These are phyloP conservation scores for Raja brachyura DNA, from an alignment of 2,113 vertebrate genomes.

Conservation along the genomic window DNA sequence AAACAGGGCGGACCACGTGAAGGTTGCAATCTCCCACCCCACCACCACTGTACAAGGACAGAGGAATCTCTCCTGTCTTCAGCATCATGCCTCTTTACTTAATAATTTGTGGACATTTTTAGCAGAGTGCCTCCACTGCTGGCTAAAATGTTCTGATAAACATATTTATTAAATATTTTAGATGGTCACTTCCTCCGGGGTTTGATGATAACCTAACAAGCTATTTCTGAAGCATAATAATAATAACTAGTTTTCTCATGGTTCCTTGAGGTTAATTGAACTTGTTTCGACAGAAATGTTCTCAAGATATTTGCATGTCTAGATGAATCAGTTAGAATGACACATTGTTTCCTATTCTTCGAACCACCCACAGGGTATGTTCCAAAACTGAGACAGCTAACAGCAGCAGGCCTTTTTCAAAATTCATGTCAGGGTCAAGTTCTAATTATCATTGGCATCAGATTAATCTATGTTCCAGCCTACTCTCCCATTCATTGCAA, in stretches of 20 bases:
- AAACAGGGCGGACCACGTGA: too few species aligned
- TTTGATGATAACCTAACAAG: neutral
- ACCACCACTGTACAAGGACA: neutral
- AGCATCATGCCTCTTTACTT: neutral
- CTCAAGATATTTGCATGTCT: neutral
- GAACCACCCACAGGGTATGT: neutral
- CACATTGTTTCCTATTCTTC: neutral
- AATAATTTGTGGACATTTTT: neutral
- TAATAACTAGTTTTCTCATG: neutral
- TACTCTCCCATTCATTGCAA: neutral
- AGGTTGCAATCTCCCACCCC: too few species aligned
- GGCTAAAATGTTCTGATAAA: neutral
- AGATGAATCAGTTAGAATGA: neutral
- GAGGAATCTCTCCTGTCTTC: neutral
- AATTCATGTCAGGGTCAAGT: neutral
- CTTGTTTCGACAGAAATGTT: neutral
- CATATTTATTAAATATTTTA: neutral
- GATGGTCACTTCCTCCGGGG: neutral
- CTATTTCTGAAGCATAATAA: neutral
- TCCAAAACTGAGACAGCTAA: neutral
- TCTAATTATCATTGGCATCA: neutral
- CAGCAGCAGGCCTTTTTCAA: neutral
- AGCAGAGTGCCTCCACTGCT: neutral
- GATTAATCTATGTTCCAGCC: neutral
- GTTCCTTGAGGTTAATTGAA: neutral